Base-by-base conservation (phyloP, 2,888 invertebrate genomes). In the Gerris lacustris region DNA sequence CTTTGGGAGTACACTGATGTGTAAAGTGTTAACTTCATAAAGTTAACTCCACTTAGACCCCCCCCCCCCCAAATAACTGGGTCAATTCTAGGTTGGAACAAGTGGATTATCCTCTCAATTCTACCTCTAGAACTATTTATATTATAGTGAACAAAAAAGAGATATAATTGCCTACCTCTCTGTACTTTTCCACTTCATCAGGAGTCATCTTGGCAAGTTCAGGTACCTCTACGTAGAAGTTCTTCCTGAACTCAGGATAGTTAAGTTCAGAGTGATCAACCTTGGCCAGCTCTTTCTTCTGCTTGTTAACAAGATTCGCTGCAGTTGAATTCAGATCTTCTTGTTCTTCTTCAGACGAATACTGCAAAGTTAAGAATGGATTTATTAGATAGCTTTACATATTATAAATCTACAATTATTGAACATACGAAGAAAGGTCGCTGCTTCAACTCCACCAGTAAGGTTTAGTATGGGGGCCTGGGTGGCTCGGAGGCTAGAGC, bases 141-240 rank as follows among this genome's bases (percentile, higher is more conserved):
- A 31, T 4, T 31, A 31, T 4, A 31, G 31, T 31, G 31, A 31
- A 31, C 31, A 31, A 2, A 31, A 31, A 31, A 31, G 31, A 31
- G 31, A 31, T 31, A 1, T 31, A 31, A 31, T 31, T 31, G 7
- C 64, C 2, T n/a, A 77, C 79, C 74, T 87, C 87, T 77, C 90
- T 87, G 79, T 94, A 93, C 0, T 87, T 86, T 73, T 94, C 93
- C 0, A 94, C 91, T 77, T 93, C 91, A 79, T 92, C 91, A 44
- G 86, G 79, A 0, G 93, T 91, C 96, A 99, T 95, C 78, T 89
- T 88, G 0, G 92, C 86, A 75, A 99, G 86, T 82, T 99, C 99
- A 67, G 93, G 97, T 74, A 91, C 96, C 85, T 99, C 99, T 2
- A 96, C 93, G 80, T 99, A 99, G 80, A 99, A 99, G 75, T 92